Percentiles rank a stretch among this genome's conserved stretches.
Evolutionary conservation across 2,888 invertebrate species (phyloP).

Genomic region (Noctua pronuba): DNA sequence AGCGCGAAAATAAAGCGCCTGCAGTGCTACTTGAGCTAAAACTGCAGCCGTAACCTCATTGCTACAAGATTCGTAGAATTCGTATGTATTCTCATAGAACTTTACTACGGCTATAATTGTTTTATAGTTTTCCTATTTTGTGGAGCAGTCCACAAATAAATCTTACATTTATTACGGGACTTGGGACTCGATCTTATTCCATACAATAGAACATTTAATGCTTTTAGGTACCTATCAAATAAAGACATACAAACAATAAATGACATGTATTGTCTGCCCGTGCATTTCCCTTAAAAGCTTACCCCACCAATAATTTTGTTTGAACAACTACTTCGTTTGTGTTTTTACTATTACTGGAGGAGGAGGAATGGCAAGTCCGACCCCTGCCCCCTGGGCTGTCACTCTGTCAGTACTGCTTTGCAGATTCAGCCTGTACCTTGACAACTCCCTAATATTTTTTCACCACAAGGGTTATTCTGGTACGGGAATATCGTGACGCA

Average conservation of each 20-base stretch:
- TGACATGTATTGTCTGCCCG: not conserved
- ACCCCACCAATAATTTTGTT: not conserved
- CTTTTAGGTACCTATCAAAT: not conserved
- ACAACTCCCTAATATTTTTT: no score
- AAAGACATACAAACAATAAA: not conserved
- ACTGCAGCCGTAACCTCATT: not conserved
- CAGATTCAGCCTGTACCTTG: no score
- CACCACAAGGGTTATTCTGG: no score
- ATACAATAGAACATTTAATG: not conserved
- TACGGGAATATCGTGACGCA: no score
- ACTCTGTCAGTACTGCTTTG: no score
- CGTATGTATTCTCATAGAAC: not conserved
- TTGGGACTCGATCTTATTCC: not conserved
- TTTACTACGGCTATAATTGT: not conserved
- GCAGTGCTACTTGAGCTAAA: not conserved
- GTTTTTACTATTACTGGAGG: no score
- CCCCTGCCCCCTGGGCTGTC: no score
- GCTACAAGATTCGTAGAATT: not conserved
- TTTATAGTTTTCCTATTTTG: conserved; percentile 18
- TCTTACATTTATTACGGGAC: conserved; percentile 10
- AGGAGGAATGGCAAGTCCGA: no score
- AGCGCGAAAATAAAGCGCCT: not conserved
- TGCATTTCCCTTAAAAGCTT: no score
- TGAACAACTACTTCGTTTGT: no score
- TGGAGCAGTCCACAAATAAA: conserved; percentile 15